Conservation (phyloP, 1,140 invertebrate species). For the Aphidius gifuensis region DNA sequence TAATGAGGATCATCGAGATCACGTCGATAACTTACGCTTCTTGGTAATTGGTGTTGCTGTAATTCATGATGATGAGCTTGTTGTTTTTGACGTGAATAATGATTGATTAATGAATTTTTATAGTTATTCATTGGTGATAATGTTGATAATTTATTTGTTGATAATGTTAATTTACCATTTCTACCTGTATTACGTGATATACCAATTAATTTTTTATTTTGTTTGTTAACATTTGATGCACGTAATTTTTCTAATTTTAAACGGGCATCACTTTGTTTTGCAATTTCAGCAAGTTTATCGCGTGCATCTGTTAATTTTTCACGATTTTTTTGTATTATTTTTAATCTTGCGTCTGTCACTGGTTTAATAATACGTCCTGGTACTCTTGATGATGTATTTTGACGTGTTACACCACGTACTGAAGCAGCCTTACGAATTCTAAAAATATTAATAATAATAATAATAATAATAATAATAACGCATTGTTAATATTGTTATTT, state of each 20-base stretch:
- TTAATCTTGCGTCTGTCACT: conserved; percentile 65
- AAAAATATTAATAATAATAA: background rate
- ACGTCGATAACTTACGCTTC: conserved; percentile 35
- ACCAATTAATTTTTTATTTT: conserved; percentile 32
- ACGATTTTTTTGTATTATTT: conserved; percentile 68
- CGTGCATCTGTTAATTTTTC: conserved; percentile 65
- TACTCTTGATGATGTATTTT: conserved; percentile 9
- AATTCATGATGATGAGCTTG: conserved; percentile 13
- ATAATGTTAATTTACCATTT: conserved; percentile 55
- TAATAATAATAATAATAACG: background rate
- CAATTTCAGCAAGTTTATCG: conserved; percentile 66
- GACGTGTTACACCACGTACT: background rate
- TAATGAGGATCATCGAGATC: conserved; percentile 33
- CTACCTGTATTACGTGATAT: conserved; percentile 55
- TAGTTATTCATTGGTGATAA: conserved; percentile 15
- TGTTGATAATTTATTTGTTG: conserved; percentile 52
- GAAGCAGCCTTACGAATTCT: conserved; percentile 3
- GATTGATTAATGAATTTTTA: too few species aligned
- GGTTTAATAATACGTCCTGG: conserved; percentile 25
- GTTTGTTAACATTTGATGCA: conserved; percentile 41
- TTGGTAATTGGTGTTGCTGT: conserved; percentile 20
- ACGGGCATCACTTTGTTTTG: conserved; percentile 65
- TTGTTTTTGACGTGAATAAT: conserved; percentile 27
- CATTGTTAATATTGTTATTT: background rate
- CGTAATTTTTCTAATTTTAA: conserved; percentile 59